These are phyloP conservation scores for Sebastes hopkinsi DNA, from an alignment of 2,797 vertebrate genomes.

Conservation along the genomic window DNA sequence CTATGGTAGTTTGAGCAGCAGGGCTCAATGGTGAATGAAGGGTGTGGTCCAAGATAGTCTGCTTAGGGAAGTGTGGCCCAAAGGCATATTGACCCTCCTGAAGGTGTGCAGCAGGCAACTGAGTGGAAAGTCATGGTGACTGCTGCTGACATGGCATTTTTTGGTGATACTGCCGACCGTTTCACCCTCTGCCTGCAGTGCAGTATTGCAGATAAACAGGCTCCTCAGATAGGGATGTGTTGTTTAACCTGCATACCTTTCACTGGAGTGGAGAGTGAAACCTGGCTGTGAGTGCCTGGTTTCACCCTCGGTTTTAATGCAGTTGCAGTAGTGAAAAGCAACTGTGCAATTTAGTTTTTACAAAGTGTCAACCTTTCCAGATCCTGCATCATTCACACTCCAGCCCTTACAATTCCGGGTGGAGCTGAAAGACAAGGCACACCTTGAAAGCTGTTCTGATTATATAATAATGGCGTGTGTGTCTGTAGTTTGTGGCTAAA, in stretches of 20 bases:
- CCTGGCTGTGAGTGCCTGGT: slow-evolving; percentile 2
- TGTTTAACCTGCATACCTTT: slow-evolving; percentile 32
- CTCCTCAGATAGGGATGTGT: slow-evolving; percentile 33
- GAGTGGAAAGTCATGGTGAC: not conserved
- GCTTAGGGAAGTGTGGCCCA: slow-evolving; percentile 1
- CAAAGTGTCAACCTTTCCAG: not conserved
- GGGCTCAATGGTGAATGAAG: slow-evolving; percentile 53
- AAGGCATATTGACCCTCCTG: slow-evolving; percentile 7
- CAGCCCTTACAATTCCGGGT: not conserved
- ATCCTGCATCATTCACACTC: slow-evolving; percentile 2
- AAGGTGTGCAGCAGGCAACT: slow-evolving; percentile 9
- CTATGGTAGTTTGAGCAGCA: slow-evolving; percentile 20
- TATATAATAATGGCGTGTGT: slow-evolving; percentile 41
- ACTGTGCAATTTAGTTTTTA: not conserved
- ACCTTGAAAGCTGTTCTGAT: slow-evolving; percentile 43
- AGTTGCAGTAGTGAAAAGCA: not conserved
- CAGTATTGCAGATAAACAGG: slow-evolving; percentile 46
- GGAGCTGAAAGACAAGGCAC: slow-evolving; percentile 5
- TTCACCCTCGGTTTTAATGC: not conserved
- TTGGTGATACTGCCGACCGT: not conserved
- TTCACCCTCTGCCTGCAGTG: not conserved
- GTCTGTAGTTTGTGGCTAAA: not conserved
- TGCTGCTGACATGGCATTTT: slow-evolving; percentile 44
- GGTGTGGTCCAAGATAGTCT: slow-evolving; percentile 65
- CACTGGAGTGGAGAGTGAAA: slow-evolving; percentile 24